Evolutionary conservation across 1,140 invertebrate species (phyloP).

Genomic region (Drosophila rhopaloa): DNA sequence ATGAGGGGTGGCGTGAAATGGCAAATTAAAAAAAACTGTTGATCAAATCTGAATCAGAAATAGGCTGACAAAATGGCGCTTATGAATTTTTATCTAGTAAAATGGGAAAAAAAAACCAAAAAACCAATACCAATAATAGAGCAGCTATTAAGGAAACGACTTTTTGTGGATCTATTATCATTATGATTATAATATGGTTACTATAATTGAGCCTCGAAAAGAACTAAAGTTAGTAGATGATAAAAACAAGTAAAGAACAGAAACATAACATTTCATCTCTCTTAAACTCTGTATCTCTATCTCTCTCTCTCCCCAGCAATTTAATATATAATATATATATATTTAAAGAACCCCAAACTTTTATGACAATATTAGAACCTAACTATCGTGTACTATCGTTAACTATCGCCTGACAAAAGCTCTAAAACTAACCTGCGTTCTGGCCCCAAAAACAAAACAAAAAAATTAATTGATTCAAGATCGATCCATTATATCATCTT

Average conservation of each 20-base stretch:
- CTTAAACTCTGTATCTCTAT: conserved; percentile 8
- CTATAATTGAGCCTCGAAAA: conserved; percentile 37
- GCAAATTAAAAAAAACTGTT: conserved; percentile 37
- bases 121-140: conserved; percentile 24
- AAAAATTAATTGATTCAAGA: conserved; percentile 19
- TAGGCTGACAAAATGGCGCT: conserved; percentile 72
- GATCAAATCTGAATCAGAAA: conserved; percentile 40
- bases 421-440: conserved; percentile 44
- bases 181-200: conserved; percentile 41
- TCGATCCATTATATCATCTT: conserved; percentile 47
- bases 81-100: conserved; percentile 67
- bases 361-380: conserved; percentile 82
- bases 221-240: conserved; percentile 45
- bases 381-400: conserved; percentile 59
- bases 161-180: conserved; percentile 51
- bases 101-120: conserved; percentile 10
- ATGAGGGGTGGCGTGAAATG: not conserved
- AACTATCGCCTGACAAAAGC: conserved; percentile 47
- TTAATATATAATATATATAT: not conserved
- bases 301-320: conserved; percentile 18
- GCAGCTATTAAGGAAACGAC: conserved; percentile 43
- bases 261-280: conserved; percentile 37
- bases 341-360: conserved; percentile 47
- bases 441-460: conserved; percentile 19
- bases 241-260: conserved; percentile 14